Conservation (phyloP, 1,140 invertebrate genomes). For the Pentalonia nigronervosa region DNA sequence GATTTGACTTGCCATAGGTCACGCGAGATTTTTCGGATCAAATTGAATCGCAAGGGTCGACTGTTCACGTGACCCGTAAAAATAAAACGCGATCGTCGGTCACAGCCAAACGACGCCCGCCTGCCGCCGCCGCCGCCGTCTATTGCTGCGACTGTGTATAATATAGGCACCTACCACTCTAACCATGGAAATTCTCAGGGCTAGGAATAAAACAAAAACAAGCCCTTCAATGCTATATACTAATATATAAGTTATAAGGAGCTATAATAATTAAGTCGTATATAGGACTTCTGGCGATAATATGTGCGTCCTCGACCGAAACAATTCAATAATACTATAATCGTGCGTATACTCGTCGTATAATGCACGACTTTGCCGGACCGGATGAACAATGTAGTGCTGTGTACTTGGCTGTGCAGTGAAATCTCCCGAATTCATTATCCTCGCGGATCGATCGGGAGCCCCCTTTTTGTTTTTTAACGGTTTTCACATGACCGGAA, state of each 20-base stretch:
- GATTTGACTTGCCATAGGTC: slow-evolving; percentile 51
- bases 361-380: not conserved
- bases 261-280: not conserved
- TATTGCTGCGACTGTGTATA: not conserved
- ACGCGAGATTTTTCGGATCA: slow-evolving; percentile 57
- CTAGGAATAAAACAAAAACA: not conserved
- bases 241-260: not conserved
- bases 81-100: slow-evolving; percentile 27
- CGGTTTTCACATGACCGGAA: slow-evolving; percentile 56
- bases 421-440: slow-evolving; percentile 36
- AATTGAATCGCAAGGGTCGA: slow-evolving; percentile 39
- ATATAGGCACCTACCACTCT: not conserved
- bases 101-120: slow-evolving; percentile 33
- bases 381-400: slow-evolving; percentile 53
- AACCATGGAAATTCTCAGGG: not conserved
- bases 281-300: not conserved
- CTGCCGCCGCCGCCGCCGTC: not conserved
- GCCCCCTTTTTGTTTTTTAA: slow-evolving; percentile 35
- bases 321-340: slow-evolving; percentile 15
- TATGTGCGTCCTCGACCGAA: not conserved
- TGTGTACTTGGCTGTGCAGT: not conserved
- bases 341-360: not conserved
- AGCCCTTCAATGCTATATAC: not conserved
- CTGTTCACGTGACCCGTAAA: slow-evolving; percentile 34
- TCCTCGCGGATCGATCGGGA: slow-evolving; percentile 8